phyloP scores from a whole-genome alignment of 2,797 vertebrate species.

The Helicolenus hilgendorfi region DNA sequence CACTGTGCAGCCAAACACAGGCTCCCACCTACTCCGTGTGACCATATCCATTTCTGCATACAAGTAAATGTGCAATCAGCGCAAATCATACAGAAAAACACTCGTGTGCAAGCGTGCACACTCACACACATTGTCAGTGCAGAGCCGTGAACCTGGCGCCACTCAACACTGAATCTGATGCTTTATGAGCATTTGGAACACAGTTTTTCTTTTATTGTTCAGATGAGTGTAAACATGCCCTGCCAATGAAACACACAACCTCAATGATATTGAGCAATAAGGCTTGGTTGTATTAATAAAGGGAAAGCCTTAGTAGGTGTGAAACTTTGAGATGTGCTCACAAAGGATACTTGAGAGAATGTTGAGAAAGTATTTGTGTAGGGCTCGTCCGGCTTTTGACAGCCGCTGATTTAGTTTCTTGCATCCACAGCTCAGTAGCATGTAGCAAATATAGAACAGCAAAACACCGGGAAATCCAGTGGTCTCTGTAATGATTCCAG shows the following conservation, averaged over 20 bases:
- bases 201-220: slow-evolving; percentile 53
- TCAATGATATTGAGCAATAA: slow-evolving; percentile 47
- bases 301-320: slow-evolving; percentile 25
- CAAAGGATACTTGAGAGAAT: slow-evolving; percentile 38
- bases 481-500: not conserved
- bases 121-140: not conserved
- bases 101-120: not conserved
- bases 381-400: slow-evolving; percentile 6
- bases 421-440: not conserved
- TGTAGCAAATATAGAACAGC: not conserved
- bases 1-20: not conserved
- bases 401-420: slow-evolving; percentile 1
- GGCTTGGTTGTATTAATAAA: slow-evolving; percentile 24
- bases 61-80: not conserved
- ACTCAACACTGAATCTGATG: slow-evolving; percentile 14
- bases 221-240: slow-evolving; percentile 50
- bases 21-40: not conserved
- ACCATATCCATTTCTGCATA: slow-evolving; percentile 19
- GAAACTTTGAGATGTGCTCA: slow-evolving; percentile 31
- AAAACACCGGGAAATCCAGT: not conserved
- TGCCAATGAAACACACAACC: slow-evolving; percentile 34
- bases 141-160: not conserved
- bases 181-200: slow-evolving; percentile 36
- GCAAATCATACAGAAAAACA: not conserved
- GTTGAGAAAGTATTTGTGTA: slow-evolving; percentile 19